These are phyloP conservation scores for Furcifer pardalis DNA, from an alignment of 2,797 vertebrate species.

Conservation along the genomic window DNA sequence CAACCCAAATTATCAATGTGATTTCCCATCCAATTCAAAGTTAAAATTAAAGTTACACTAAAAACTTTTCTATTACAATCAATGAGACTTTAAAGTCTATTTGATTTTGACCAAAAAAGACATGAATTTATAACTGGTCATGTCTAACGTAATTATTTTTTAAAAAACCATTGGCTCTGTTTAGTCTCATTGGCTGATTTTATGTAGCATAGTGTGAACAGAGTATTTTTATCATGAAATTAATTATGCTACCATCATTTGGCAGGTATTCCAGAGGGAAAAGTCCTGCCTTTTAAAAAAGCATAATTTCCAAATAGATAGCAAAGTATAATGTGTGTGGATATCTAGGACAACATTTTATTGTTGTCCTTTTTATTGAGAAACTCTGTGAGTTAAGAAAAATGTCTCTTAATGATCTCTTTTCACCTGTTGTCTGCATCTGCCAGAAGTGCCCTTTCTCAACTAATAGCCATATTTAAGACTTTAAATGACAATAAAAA, in stretches of 20 bases:
- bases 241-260: neutral
- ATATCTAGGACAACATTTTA: neutral
- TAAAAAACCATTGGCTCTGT: neutral
- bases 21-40: neutral
- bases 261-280: neutral
- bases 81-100: neutral
- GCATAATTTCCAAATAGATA: neutral
- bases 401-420: neutral
- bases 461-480: constrained; percentile 9
- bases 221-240: neutral
- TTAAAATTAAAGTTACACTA: neutral
- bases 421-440: constrained; percentile 25
- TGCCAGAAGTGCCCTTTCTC: constrained; percentile 15
- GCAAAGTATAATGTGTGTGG: neutral
- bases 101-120: neutral
- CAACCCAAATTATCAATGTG: neutral
- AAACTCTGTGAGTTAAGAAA: constrained; percentile 1
- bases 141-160: neutral
- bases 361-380: neutral
- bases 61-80: neutral
- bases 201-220: fast-evolving
- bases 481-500: constrained; percentile 37
- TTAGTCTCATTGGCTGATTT: neutral
- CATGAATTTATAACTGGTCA: neutral
- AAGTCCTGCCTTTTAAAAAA: neutral